Conservation (phyloP, 2,888 invertebrate genomes). For the Biston betularia region DNA sequence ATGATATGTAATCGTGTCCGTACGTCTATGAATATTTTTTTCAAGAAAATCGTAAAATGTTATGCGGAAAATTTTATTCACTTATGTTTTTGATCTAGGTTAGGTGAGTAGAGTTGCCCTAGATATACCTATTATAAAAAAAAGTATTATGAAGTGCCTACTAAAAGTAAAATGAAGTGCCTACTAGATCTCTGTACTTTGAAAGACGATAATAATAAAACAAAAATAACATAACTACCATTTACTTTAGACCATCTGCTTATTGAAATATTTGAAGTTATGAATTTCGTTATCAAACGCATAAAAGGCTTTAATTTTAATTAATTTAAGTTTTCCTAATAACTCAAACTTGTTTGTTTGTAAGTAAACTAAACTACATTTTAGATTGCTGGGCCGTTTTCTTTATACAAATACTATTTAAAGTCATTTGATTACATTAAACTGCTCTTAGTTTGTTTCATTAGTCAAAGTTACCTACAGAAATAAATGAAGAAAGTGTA, state of each 20-base stretch:
- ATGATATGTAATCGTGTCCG: no score
- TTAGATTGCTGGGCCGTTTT: conserved; percentile 14
- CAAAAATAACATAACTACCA: not conserved
- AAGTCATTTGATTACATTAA: conserved; percentile 21
- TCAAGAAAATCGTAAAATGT: no score
- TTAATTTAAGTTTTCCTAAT: not conserved
- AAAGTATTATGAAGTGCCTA: no score
- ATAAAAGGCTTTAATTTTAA: not conserved
- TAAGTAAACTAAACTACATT: conserved; percentile 3
- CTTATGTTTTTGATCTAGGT: no score
- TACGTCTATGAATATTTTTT: no score
- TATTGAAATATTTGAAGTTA: not conserved
- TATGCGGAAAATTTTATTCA: no score
- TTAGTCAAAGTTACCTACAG: conserved; percentile 34
- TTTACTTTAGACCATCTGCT: not conserved
- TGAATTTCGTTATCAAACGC: not conserved
- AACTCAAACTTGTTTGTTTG: not conserved
- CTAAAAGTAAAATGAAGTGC: no score
- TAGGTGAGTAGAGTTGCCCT: no score
- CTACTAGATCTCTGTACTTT: no score
- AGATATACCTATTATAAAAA: no score
- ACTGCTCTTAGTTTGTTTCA: conserved; percentile 22
- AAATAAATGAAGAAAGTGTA: conserved; percentile 51
- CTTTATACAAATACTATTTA: conserved; percentile 17
- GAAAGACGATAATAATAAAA: no score